These are phyloP conservation scores for Pantala flavescens DNA, from an alignment of 1,140 invertebrate species.

Conservation along the genomic window DNA sequence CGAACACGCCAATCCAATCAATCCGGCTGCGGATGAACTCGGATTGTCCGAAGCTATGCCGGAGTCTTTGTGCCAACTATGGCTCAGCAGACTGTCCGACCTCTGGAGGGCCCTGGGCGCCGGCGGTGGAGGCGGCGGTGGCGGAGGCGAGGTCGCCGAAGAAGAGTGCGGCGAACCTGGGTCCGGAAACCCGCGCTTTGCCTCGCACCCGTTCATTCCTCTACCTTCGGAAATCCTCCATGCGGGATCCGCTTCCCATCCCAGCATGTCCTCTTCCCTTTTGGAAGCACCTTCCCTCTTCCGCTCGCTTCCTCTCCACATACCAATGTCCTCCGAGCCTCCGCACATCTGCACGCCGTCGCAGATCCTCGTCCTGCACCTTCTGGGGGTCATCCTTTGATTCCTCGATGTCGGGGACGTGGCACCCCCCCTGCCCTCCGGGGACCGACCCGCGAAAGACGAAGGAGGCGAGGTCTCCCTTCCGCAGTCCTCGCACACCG, in stretches of 20 bases:
- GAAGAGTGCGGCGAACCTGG: neutral
- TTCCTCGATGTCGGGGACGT: neutral
- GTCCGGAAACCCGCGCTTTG: neutral
- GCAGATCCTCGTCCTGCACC: too few species aligned
- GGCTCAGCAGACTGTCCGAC: neutral
- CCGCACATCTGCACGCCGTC: too few species aligned
- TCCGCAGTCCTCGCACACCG: neutral
- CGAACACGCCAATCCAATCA: neutral
- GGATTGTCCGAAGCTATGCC: constrained; percentile 16
- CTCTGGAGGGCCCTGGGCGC: neutral
- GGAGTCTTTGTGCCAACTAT: constrained; percentile 14
- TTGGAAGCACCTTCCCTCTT: neutral
- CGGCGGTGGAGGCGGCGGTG: neutral
- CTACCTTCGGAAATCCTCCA: neutral
- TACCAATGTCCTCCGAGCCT: too few species aligned
- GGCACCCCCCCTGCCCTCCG: neutral
- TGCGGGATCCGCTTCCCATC: neutral
- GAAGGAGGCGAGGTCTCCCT: neutral
- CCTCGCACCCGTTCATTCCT: neutral
- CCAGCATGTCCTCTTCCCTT: neutral
- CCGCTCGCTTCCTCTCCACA: neutral
- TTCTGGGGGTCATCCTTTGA: too few species aligned
- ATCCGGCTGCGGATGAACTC: neutral
- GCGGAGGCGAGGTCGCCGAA: neutral
- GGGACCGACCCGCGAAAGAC: neutral